Base-by-base conservation (phyloP, 1,140 invertebrate species). In the Dendrolimus punctatus region DNA sequence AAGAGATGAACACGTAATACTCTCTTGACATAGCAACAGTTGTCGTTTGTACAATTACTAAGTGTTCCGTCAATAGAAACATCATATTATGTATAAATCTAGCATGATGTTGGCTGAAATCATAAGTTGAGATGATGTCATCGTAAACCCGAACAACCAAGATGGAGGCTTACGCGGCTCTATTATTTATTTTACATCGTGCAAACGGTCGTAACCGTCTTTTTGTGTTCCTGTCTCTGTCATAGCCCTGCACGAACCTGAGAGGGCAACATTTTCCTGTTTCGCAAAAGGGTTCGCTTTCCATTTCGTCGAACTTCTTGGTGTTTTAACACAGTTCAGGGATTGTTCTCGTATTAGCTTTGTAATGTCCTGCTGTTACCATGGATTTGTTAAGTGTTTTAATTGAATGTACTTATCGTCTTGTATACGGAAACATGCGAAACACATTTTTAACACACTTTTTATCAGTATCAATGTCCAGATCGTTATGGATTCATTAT, bases 61-160 rank as follows among this genome's bases (percentile, higher is more conserved):
- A 23, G 3, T 46, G 54, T 49, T 57, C 57, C 54, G 58, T 62
- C 58, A 58, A 62, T 39, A 39, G 57, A 58, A 60, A 65, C 42
- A 57, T 58, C 23, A 39, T 49, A 39, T 9, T 46, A 40, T 57
- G 51, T 59, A 64, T 48, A 57, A 42, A 57, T 63, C 53, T 56
- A 23, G 46, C 42, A 45, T 52, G 9, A 58, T 76, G 68, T 79
- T 76, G 63, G 71, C 70, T 76, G 66, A 79, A 79, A 76, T 74
- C 75, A 81, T 77, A 82, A 83, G 68, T 68, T 60, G 66, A 59
- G 76, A 60, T 85, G 82, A 85, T 81, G 79, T 85, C 82, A 85
- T 81, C 71, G 56, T 64, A 49, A 69, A 57, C 65, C 49, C 50
- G 55, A 53, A 65, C 56, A 46, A 57, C 51, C 76, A 71, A 76